These are phyloP conservation scores for Siniperca obscura DNA, from an alignment of 2,797 vertebrate species.

Conservation along the genomic window DNA sequence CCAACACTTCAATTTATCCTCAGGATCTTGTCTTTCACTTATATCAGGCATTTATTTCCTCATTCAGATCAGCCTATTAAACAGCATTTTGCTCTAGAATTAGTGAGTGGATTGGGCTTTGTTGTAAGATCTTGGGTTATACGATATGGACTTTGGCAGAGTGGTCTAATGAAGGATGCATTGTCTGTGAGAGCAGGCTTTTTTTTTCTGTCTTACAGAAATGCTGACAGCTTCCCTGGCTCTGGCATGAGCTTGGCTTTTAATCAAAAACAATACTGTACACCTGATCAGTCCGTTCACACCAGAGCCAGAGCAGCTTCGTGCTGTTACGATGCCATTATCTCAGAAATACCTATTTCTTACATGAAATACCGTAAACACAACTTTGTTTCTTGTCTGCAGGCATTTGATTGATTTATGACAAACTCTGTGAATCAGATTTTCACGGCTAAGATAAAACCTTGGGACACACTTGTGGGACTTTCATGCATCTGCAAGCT, in stretches of 20 bases:
- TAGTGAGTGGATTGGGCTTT: slow-evolving; percentile 47
- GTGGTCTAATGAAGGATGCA: slow-evolving; percentile 64
- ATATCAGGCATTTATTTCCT: slow-evolving; percentile 32
- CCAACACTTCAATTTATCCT: slow-evolving; percentile 43
- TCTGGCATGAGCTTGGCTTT: slow-evolving; percentile 68
- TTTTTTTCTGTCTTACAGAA: slow-evolving; percentile 52
- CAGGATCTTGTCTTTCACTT: not conserved
- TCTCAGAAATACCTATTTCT: slow-evolving; percentile 25
- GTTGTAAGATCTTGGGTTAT: slow-evolving; percentile 75
- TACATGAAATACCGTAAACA: not conserved
- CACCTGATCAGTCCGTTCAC: slow-evolving; percentile 44
- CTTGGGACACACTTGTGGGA: not conserved
- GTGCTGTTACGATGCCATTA: slow-evolving; percentile 47
- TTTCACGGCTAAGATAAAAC: not conserved
- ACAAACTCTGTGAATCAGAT: not conserved
- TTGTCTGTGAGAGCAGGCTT: slow-evolving; percentile 52
- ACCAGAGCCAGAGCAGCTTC: slow-evolving; percentile 9
- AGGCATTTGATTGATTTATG: not conserved
- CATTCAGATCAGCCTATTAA: slow-evolving; percentile 49
- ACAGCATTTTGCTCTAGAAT: slow-evolving; percentile 8
- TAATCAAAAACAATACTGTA: slow-evolving; percentile 67
- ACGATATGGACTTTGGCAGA: slow-evolving; percentile 70
- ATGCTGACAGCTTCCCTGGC: slow-evolving; percentile 52
- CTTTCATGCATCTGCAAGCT: slow-evolving; percentile 18
- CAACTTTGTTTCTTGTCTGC: not conserved